Conservation (phyloP, 2,888 invertebrate species). For the Phania funesta region DNA sequence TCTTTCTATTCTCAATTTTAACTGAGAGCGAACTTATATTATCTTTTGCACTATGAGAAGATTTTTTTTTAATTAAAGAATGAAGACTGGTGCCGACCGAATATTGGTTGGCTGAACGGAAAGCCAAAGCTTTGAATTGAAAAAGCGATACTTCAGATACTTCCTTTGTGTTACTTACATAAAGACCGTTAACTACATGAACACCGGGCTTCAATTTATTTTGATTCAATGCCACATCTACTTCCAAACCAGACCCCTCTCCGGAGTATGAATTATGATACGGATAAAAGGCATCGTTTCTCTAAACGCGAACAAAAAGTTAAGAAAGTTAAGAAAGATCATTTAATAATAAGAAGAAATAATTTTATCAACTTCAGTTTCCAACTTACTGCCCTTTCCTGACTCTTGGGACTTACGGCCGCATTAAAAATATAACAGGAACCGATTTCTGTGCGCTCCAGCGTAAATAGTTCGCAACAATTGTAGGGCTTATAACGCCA, state of each 20-base stretch:
- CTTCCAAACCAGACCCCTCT: conserved; percentile 74
- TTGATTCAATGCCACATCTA: conserved; percentile 70
- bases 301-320: conserved; percentile 62
- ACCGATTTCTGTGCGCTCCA: conserved; percentile 80
- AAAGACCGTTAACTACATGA: conserved; percentile 69
- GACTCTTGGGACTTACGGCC: conserved; percentile 69
- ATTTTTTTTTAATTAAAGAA: too few species aligned
- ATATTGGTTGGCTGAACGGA: too few species aligned
- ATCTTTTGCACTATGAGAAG: too few species aligned
- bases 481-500: conserved; percentile 79
- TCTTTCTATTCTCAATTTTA: too few species aligned
- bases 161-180: conserved; percentile 62
- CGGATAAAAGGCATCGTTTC: conserved; percentile 73
- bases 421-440: conserved; percentile 81
- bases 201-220: conserved; percentile 63
- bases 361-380: too few species aligned
- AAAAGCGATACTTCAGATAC: not conserved
- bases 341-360: not conserved
- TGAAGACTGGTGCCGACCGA: too few species aligned
- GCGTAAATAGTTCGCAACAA: conserved; percentile 80
- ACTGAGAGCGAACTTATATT: too few species aligned
- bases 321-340: not conserved
- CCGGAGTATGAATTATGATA: conserved; percentile 74
- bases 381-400: conserved; percentile 68
- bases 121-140: too few species aligned